These are phyloP conservation scores for Oryctes rhinoceros DNA, from an alignment of 1,140 invertebrate species.

Conservation along the genomic window DNA sequence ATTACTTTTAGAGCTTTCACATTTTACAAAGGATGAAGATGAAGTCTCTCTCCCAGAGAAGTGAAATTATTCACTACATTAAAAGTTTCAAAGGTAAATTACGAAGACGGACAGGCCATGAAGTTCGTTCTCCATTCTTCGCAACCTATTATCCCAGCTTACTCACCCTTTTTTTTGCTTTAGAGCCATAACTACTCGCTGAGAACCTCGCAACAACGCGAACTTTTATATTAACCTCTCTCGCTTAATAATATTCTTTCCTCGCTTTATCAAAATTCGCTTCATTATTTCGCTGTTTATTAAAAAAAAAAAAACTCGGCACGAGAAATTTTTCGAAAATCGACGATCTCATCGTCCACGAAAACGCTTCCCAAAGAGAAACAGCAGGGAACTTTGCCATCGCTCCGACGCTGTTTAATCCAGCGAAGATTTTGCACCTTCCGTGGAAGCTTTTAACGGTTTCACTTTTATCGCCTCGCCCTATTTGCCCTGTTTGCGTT, in stretches of 20 bases:
- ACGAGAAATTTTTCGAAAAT: no score
- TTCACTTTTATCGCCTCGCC: slow-evolving; percentile 19
- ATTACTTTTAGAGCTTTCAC: no score
- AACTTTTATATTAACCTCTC: neutral
- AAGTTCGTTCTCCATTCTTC: no score
- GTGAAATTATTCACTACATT: neutral
- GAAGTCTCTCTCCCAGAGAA: no score
- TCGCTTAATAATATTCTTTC: neutral
- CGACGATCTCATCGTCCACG: no score
- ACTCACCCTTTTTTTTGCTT: no score
- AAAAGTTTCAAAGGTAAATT: neutral
- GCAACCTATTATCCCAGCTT: no score
- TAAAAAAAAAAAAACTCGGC: neutral
- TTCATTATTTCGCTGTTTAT: neutral
- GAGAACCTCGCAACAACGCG: no score
- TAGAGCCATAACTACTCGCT: no score
- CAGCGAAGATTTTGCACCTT: neutral
- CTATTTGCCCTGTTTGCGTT: slow-evolving; percentile 21
- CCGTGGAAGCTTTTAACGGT: slow-evolving; percentile 19
- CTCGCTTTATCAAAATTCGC: neutral
- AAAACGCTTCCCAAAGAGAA: no score
- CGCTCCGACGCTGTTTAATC: neutral
- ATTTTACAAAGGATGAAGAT: no score
- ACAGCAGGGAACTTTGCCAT: neutral
- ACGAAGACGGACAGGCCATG: no score